A percentile compares a stretch with the other conserved stretches of the same genome.
Conservation (phyloP, 2,797 vertebrate genomes). For the Sardinella longiceps region DNA sequence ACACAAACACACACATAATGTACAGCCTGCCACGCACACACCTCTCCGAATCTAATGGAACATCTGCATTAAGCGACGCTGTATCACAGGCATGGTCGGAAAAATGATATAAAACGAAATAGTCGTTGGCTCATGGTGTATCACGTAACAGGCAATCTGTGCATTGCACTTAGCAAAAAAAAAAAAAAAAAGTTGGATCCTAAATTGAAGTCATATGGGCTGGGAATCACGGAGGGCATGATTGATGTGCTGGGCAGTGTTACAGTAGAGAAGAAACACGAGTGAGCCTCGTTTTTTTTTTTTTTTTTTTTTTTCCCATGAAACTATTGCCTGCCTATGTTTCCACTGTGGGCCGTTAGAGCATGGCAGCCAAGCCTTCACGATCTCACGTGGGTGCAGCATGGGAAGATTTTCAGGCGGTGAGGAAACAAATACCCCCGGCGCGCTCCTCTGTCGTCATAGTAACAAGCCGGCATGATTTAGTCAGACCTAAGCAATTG, state of each 20-base stretch:
- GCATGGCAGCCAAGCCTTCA: neutral
- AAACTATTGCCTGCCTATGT: constrained; percentile 38
- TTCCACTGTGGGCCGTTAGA: constrained; percentile 8
- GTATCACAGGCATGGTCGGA: constrained; percentile 3
- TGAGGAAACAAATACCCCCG: neutral
- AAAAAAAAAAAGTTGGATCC: constrained; percentile 17
- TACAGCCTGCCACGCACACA: neutral
- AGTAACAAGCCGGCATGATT: neutral
- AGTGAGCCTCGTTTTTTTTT: constrained; percentile 40
- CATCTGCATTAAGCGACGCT: neutral
- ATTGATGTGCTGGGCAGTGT: constrained; percentile 53
- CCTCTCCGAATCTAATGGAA: neutral
- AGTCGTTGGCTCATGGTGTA: constrained; percentile 45
- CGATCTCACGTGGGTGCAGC: neutral
- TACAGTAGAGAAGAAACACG: constrained; percentile 47
- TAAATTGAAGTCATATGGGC: constrained; percentile 56
- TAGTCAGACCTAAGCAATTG: neutral
- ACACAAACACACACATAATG: neutral
- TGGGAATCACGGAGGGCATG: constrained; percentile 52
- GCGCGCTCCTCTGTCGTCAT: neutral
- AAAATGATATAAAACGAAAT: constrained; percentile 22
- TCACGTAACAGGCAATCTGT: constrained; percentile 47
- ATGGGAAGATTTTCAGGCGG: neutral
- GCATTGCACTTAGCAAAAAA: constrained; percentile 34
- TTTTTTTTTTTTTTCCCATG: constrained; percentile 27